A percentile compares a stretch with the other conserved stretches of the same genome.
Evolutionary conservation across 2,888 invertebrate species (phyloP).

Genomic region (Colostygia pectinataria): DNA sequence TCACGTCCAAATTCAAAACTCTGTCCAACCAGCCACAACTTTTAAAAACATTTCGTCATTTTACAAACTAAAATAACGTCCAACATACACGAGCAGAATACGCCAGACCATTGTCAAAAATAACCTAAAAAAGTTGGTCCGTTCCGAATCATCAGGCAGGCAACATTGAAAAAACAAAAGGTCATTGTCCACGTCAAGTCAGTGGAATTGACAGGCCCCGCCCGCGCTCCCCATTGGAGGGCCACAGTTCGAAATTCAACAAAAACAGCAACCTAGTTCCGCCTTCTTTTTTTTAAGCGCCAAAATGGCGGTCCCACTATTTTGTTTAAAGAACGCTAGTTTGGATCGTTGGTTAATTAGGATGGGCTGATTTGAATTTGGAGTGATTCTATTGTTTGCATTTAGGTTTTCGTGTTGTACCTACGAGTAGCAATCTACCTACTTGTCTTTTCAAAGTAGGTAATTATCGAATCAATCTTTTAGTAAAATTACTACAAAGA

Average conservation of each 20-base stretch:
- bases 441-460: no score
- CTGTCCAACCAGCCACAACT: constrained; percentile 12
- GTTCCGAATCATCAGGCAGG: constrained; percentile 36
- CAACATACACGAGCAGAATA: constrained; percentile 12
- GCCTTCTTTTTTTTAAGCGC: constrained; percentile 79
- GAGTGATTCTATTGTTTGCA: constrained; percentile 9
- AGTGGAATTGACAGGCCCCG: constrained; percentile 77
- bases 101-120: constrained; percentile 33
- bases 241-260: constrained; percentile 76
- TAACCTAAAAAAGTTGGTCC: constrained; percentile 40
- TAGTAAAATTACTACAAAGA: no score
- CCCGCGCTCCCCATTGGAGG: constrained; percentile 79
- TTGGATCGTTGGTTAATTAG: constrained; percentile 18
- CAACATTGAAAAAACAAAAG: constrained; percentile 53
- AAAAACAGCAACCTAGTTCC: constrained; percentile 81
- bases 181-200: constrained; percentile 78
- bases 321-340: constrained; percentile 64
- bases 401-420: constrained; percentile 1
- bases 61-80: constrained; percentile 15
- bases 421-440: no score
- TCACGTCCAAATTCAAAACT: constrained; percentile 13
- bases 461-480: no score
- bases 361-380: constrained; percentile 20
- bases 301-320: constrained; percentile 76
- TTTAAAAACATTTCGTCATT: constrained; percentile 26